Evolutionary conservation across 2,888 invertebrate genomes (phyloP).

Genomic region (Ditula angustiorana): DNA sequence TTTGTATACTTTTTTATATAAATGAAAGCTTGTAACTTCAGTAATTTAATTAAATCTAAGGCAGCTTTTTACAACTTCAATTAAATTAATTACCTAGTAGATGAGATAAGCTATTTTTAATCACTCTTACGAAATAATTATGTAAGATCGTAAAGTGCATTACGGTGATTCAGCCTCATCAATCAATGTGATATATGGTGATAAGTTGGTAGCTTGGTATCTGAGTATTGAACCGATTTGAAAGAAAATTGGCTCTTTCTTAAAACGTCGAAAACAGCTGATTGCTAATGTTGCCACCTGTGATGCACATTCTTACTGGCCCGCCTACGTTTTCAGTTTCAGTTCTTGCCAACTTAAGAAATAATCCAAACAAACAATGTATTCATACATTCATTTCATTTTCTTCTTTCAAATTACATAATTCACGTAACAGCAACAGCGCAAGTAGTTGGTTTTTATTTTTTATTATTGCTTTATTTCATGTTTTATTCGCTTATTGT

Average conservation of each 20-base stretch:
- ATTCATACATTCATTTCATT: slow-evolving; percentile 32
- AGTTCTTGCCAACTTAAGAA: slow-evolving; percentile 33
- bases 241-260: too few species aligned
- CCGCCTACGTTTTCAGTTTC: slow-evolving; percentile 11
- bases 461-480: slow-evolving; percentile 10
- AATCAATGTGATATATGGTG: too few species aligned
- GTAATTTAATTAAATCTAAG: too few species aligned
- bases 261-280: slow-evolving; percentile 22
- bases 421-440: slow-evolving; percentile 30
- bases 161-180: not conserved
- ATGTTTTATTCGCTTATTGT: slow-evolving; percentile 9
- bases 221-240: too few species aligned
- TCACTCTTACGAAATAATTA: too few species aligned
- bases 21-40: not conserved
- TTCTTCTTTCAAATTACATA: slow-evolving; percentile 27
- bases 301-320: slow-evolving; percentile 20
- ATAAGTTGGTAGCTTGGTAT: too few species aligned
- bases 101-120: too few species aligned
- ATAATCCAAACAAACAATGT: slow-evolving; percentile 27
- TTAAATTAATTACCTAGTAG: too few species aligned
- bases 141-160: not conserved
- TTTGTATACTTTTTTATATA: not conserved
- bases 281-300: slow-evolving; percentile 23
- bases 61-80: too few species aligned
- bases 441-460: slow-evolving; percentile 31